Base-by-base conservation (phyloP, 2,888 invertebrate species). In the Coelogynopora nodosa region DNA sequence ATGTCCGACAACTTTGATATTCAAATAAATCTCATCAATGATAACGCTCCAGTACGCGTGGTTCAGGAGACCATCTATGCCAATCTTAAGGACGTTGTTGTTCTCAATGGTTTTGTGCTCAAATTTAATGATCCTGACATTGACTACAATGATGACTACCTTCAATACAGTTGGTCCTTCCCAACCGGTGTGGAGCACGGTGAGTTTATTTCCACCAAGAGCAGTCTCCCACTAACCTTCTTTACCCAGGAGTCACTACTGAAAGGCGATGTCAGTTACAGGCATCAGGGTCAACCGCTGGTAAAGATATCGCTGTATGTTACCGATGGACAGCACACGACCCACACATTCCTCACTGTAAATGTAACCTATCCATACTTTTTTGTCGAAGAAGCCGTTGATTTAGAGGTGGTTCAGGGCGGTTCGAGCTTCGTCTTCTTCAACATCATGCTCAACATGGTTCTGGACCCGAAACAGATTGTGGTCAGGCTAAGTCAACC, bases 1-100 rank as follows among this genome's bases (percentile, higher is more conserved):
- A 82, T 82, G 82, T 5, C 29, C 10, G 82, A 82, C 82, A 85
- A 30, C 27, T 85, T 85, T 30, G 30, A 30, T 10, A 28, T 86
- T 29, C 82, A 86, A n/a, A 85, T 86, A 2, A 28, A 2, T n/a
- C 31, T 86, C 5, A 31, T 30, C n/a, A 86, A 86, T 27, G 84
- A 86, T 31, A 82, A 86, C 31, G 83, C 27, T n/a, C 86, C 86
- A 18, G 30, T 49, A 0, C 2, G 28, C 30, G 81, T 85, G 1
- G 30, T n/a, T 0, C 2, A 29, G 30, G 86, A 81, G n/a, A 74
- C 86, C 29, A 28, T 86, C 28, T 84, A 84, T 28, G 28, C 81
- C 30, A 85, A 31, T n/a, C 86, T 84, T 30, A 86, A 86, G 18
- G 26, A 74, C 2, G 31, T 30, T 1, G 13, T 31, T 13, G 27